Evolutionary conservation across 2,888 invertebrate genomes (phyloP), one percentile per base, ranked within the genome.

Genomic region (Morpho helenor): DNA sequence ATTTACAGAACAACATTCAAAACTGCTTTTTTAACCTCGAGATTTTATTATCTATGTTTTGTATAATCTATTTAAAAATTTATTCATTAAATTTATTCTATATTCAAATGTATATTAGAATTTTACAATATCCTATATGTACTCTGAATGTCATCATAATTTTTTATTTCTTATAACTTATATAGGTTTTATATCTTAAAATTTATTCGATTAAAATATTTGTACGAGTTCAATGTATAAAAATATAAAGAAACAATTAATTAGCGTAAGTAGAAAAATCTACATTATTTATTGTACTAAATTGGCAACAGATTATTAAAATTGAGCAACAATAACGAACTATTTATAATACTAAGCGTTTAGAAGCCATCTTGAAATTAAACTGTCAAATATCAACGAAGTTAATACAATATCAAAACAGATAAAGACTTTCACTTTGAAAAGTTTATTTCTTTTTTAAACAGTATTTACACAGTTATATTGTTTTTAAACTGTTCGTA

Each of bases 281-380:
- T 52, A 10, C 31, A 48, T 45, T 52, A 52, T 49, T 63, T 64
- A 65, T 65, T 64, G 63, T 63, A 59, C 67, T 68, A 63, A 66
- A 57, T 59, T 66, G 67, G 87, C 87, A 87, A 87, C 84, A 79
- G 64, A 87, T 86, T 84, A 83, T 84, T 82, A 84, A 83, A 83
- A 75, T 87, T 85, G 83, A 86, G 85, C 84, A 82, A 80, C 77
- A 76, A 83, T 73, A 77, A 59, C 41, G 47, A 61, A 57, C 57
- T 65, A 61, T 62, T 39, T 56, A 59, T 61, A 59, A 57, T 63
- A 61, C 59, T 56, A 65, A 61, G 65, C 65, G 49, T 50, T 23
- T 43, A 54, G 57, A 65, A 61, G 65, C 65, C 47, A 48, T 54
- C 5, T 62, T 56, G 31, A 54, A 64, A 61, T 52, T 57, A 56